Base-by-base conservation (phyloP, 2,888 invertebrate species). In the Periphyllus acericola region DNA sequence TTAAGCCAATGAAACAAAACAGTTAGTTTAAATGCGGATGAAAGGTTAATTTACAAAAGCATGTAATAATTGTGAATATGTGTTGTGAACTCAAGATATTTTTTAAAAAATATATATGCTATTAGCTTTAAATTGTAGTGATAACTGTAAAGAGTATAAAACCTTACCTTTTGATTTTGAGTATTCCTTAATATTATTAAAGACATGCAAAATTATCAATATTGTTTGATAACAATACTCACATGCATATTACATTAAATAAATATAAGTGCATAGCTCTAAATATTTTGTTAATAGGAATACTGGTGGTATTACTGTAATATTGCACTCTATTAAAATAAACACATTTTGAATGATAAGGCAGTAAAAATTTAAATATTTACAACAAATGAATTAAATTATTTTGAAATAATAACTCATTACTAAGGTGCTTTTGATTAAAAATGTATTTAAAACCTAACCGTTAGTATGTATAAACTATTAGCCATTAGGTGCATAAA, bases 161-260 rank as follows among this genome's bases (percentile, higher is more conserved):
- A 60, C 21, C 83, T 84, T 76, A 84, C 84, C 84, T 84, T 76
- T 78, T 34, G 52, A n/a, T 34, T 32, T 19, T 52, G 9, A 52
- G 46, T 19, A 21, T 68, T 68, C 29, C 0, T 32, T 32, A 25
- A 32, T 71, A 71, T 46, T 71, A 21, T 46, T 60, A 74, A 1
- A n/a, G 40, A 25, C 66, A 66, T 84, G 76, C 66, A 76, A 75
- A 83, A 72, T 34, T 0, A 76, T 36, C 25, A 14, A 66, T 46
- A 76, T 66, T 32, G 19, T 84, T 32, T 17, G 29, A 66, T 25
- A 84, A 4, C n/a, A 36, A 36, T 52, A 74, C 3, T 60, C 14
- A 14, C 83, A 36, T 83, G 83, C 83, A 74, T 29, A 60, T 34
- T 74, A 46, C 46, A 46, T 11, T 14, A 46, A 46, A 46, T 46